phyloP scores from a whole-genome alignment of 2,113 vertebrate genomes.

The Hippocampus comes region DNA sequence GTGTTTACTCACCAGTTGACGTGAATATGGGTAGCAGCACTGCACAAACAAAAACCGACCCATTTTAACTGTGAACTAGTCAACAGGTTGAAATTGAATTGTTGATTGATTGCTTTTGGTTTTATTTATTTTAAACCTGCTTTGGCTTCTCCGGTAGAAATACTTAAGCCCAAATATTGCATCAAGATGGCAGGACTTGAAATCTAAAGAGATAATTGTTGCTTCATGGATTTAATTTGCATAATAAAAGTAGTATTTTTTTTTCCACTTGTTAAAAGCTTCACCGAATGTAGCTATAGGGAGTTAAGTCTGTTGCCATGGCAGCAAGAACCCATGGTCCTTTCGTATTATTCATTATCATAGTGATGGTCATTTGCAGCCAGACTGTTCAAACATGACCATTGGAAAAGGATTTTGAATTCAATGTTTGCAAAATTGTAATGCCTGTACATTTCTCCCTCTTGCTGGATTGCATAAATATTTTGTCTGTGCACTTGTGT shows the following conservation, averaged over 20 bases:
- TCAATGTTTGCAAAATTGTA: conserved; percentile 6
- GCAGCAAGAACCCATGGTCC: conserved; percentile 48
- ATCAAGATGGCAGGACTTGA: neutral
- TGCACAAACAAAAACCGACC: neutral
- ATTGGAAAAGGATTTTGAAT: conserved; percentile 9
- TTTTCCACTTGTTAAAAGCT: neutral
- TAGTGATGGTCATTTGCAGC: conserved; percentile 40
- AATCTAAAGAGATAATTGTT: neutral
- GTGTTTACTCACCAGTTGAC: conserved; percentile 39
- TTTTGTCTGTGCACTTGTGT: neutral
- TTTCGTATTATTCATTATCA: conserved; percentile 52
- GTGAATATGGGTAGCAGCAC: neutral
- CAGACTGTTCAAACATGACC: conserved; percentile 33
- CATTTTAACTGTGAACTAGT: neutral
- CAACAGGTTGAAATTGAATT: neutral
- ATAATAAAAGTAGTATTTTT: neutral
- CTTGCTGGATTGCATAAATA: neutral
- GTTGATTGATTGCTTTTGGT: neutral
- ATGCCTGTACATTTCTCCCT: neutral
- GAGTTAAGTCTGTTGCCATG: conserved; percentile 58
- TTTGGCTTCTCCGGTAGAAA: neutral
- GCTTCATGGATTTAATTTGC: neutral
- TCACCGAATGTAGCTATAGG: conserved; percentile 28
- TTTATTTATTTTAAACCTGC: neutral
- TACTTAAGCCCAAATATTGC: neutral